A percentile compares a stretch with the other conserved stretches of the same genome.
Evolutionary conservation across 2,888 invertebrate species (phyloP).

Genomic region (Agrilus cyanescens): DNA sequence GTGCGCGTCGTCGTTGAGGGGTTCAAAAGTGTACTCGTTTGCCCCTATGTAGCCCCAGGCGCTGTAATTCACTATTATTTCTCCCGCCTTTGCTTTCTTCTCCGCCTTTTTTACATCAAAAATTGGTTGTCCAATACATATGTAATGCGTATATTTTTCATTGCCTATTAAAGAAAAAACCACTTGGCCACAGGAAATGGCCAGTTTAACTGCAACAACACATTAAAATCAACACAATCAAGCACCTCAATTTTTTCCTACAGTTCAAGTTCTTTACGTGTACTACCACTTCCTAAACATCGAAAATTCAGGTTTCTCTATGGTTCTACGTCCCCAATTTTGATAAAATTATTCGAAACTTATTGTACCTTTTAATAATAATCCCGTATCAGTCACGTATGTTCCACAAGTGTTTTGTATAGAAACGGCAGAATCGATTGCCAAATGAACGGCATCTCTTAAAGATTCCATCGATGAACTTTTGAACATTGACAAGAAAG

Average conservation of each 20-base stretch:
- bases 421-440: constrained; percentile 53
- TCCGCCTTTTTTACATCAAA: constrained; percentile 46
- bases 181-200: constrained; percentile 47
- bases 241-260: no score
- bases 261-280: no score
- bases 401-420: constrained; percentile 55
- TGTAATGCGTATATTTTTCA: constrained; percentile 40
- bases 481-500: constrained; percentile 57
- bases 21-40: constrained; percentile 45
- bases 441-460: constrained; percentile 48
- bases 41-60: constrained; percentile 50
- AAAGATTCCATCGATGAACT: constrained; percentile 40
- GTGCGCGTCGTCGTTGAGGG: constrained; percentile 41
- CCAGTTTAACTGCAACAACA: constrained; percentile 44
- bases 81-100: constrained; percentile 43
- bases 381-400: constrained; percentile 48
- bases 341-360: background rate
- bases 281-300: no score
- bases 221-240: no score
- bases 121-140: constrained; percentile 50
- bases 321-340: no score
- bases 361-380: constrained; percentile 44
- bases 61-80: constrained; percentile 46
- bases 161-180: constrained; percentile 47
- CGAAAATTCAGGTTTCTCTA: no score